Evolutionary conservation across 2,888 invertebrate species (phyloP).

Genomic region (Aproaerema taeniolella): DNA sequence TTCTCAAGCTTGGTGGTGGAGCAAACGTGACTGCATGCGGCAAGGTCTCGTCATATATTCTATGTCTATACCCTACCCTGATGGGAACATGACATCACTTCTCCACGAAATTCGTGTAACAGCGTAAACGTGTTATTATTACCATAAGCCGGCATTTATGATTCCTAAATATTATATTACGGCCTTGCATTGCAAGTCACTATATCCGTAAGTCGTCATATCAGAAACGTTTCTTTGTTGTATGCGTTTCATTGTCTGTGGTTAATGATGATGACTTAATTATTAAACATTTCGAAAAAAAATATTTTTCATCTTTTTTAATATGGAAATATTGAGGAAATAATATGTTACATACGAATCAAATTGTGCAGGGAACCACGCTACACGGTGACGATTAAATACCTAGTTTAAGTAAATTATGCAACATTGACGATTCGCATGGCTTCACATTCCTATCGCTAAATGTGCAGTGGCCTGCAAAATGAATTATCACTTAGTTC

Average conservation of each 20-base stretch:
- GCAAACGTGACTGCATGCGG: constrained; percentile 24
- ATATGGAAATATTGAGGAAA: too few species aligned
- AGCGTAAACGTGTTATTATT: constrained; percentile 19
- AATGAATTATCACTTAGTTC: constrained; percentile 25
- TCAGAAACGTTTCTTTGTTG: too few species aligned
- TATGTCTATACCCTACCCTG: too few species aligned
- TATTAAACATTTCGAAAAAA: too few species aligned
- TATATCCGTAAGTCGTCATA: too few species aligned
- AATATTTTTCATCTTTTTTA: too few species aligned
- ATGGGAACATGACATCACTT: constrained; percentile 30
- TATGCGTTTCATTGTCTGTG: too few species aligned
- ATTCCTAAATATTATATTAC: too few species aligned
- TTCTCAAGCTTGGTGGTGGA: constrained; percentile 17
- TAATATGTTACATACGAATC: constrained; percentile 2
- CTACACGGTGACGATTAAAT: too few species aligned
- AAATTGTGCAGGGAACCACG: not conserved
- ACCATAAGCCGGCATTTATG: constrained; percentile 3
- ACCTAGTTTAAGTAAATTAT: constrained; percentile 36
- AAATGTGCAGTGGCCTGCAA: constrained; percentile 40
- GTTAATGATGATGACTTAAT: too few species aligned
- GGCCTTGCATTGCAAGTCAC: too few species aligned
- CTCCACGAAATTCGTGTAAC: constrained; percentile 27
- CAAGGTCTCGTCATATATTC: constrained; percentile 19
- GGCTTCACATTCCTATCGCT: constrained; percentile 35
- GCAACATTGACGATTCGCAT: constrained; percentile 39